Conservation (phyloP, 2,888 invertebrate species). For the Griposia aprilina region DNA sequence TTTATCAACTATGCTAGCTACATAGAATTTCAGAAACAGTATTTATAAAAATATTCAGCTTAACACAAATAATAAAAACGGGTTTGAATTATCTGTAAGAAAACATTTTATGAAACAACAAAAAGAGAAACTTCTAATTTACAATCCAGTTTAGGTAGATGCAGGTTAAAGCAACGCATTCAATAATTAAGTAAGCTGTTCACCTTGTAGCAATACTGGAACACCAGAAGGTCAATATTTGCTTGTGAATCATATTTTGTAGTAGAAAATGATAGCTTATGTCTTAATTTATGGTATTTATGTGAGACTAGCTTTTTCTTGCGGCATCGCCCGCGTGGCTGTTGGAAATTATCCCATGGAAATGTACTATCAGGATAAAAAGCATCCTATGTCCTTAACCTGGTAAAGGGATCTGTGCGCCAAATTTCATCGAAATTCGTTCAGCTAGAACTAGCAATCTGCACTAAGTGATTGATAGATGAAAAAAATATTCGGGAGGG, state of each 20-base stretch:
- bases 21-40: neutral
- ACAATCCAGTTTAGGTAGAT: slow-evolving; percentile 14
- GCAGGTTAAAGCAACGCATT: slow-evolving; percentile 14
- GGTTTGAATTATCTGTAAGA: neutral
- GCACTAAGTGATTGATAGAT: too few species aligned
- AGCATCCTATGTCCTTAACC: neutral
- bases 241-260: slow-evolving; percentile 2
- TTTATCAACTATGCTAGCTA: neutral
- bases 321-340: neutral
- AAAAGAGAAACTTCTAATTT: slow-evolving; percentile 14
- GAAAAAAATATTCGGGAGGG: too few species aligned
- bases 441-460: too few species aligned
- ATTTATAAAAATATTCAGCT: neutral
- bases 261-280: neutral
- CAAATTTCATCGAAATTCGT: neutral
- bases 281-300: neutral
- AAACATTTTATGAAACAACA: neutral
- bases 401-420: neutral
- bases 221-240: slow-evolving; percentile 43
- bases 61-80: neutral
- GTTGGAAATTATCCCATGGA: neutral
- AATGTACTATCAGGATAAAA: neutral
- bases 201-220: slow-evolving; percentile 45
- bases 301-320: too few species aligned
- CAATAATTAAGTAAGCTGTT: slow-evolving; percentile 36